A percentile compares a stretch with the other conserved stretches of the same genome.
phyloP scores from a whole-genome alignment of 2,888 invertebrate genomes.

The Nezara viridula region DNA sequence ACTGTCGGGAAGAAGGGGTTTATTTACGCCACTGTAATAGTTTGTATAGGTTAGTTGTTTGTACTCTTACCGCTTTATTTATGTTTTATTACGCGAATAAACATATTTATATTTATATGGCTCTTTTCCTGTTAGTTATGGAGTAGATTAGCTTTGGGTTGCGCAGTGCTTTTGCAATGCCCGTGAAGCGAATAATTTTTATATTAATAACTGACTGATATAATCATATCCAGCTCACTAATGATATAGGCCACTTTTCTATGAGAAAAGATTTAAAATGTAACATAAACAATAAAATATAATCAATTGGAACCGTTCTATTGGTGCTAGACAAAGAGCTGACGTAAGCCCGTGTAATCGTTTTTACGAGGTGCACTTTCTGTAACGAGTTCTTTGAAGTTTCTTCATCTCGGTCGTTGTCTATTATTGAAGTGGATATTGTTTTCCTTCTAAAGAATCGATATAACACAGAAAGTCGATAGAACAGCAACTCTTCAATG shows the following conservation, averaged over 20 bases:
- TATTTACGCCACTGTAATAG: neutral
- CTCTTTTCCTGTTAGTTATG: neutral
- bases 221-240: neutral
- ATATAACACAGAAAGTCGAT: neutral
- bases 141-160: neutral
- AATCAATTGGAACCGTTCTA: neutral
- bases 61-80: neutral
- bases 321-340: neutral
- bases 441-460: neutral
- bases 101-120: neutral
- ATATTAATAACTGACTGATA: neutral
- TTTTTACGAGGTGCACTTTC: neutral
- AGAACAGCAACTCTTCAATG: neutral
- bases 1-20: too few relatives aligned
- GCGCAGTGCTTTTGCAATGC: neutral
- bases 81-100: neutral
- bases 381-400: conserved; percentile 4
- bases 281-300: conserved; percentile 14
- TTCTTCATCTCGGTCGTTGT: neutral
- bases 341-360: neutral
- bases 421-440: neutral
- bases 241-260: neutral
- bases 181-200: neutral
- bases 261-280: neutral
- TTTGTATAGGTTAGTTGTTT: neutral